These are phyloP conservation scores for Mesaphorura yosii DNA, from an alignment of 1,140 invertebrate species.

Conservation along the genomic window DNA sequence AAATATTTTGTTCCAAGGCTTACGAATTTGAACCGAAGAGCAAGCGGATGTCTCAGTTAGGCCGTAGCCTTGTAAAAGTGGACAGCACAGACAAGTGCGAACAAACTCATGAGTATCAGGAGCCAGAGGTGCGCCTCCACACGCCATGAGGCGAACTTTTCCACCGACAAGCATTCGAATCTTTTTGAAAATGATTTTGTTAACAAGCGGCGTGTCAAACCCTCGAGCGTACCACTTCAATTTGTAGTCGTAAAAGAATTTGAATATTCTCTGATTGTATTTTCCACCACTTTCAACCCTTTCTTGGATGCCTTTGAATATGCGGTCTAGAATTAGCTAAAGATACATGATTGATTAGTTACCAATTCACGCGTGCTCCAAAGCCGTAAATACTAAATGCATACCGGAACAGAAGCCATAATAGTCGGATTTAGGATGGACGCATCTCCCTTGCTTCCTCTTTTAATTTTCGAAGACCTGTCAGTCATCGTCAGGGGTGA, in stretches of 20 bases:
- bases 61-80: slow-evolving; percentile 89
- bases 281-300: slow-evolving; percentile 67
- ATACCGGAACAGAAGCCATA: slow-evolving; percentile 86
- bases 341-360: slow-evolving; percentile 13
- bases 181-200: slow-evolving; percentile 65
- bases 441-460: slow-evolving; percentile 80
- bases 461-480: slow-evolving; percentile 87
- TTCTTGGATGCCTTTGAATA: slow-evolving; percentile 88
- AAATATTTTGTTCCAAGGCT: too few species aligned
- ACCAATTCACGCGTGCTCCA: not conserved
- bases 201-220: slow-evolving; percentile 68
- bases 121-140: slow-evolving; percentile 89
- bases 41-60: slow-evolving; percentile 93
- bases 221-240: slow-evolving; percentile 67
- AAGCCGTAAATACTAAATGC: slow-evolving; percentile 30
- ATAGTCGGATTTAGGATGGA: slow-evolving; percentile 80
- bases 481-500: slow-evolving; percentile 91
- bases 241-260: slow-evolving; percentile 87
- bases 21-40: slow-evolving; percentile 76
- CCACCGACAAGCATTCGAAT: slow-evolving; percentile 76
- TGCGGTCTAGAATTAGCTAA: slow-evolving; percentile 71
- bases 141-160: slow-evolving; percentile 67
- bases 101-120: slow-evolving; percentile 91
- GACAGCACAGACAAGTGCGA: slow-evolving; percentile 80
- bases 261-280: slow-evolving; percentile 67